A percentile compares a stretch with the other conserved stretches of the same genome.
phyloP scores from a whole-genome alignment of 2,797 vertebrate species.

The Esox lucius region DNA sequence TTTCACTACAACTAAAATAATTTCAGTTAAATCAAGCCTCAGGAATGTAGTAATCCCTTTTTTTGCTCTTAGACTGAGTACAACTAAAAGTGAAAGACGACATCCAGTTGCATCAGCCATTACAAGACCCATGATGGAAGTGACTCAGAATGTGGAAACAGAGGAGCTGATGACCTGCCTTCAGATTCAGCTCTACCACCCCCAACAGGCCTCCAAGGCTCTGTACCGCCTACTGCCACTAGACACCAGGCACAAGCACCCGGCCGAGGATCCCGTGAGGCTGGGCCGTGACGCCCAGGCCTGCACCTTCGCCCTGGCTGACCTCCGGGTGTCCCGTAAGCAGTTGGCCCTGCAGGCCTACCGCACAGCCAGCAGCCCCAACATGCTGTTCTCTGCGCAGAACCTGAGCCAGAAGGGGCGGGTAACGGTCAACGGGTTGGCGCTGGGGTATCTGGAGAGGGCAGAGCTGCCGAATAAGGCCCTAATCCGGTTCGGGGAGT shows the following conservation, averaged over 20 bases:
- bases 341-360: slow-evolving; percentile 85
- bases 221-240: slow-evolving; percentile 76
- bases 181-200: slow-evolving; percentile 82
- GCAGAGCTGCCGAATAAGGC: slow-evolving; percentile 78
- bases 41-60: background rate
- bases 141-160: slow-evolving; percentile 76
- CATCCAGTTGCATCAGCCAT: background rate
- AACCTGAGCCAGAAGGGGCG: slow-evolving; percentile 85
- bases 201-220: slow-evolving; percentile 64
- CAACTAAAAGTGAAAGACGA: background rate
- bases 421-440: slow-evolving; percentile 69
- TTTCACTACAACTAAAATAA: no score
- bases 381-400: slow-evolving; percentile 83
- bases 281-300: slow-evolving; percentile 80
- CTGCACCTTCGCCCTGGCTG: slow-evolving; percentile 79
- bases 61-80: background rate
- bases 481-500: slow-evolving; percentile 82
- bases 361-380: slow-evolving; percentile 62
- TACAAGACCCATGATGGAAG: slow-evolving; percentile 44
- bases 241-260: slow-evolving; percentile 49
- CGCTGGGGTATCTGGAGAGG: slow-evolving; percentile 82
- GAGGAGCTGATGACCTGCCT: slow-evolving; percentile 85
- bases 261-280: slow-evolving; percentile 73
- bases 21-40: no score
- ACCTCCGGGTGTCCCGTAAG: slow-evolving; percentile 81